Base-by-base conservation (phyloP, 2,113 vertebrate genomes). In the Atrichornis clamosus region DNA sequence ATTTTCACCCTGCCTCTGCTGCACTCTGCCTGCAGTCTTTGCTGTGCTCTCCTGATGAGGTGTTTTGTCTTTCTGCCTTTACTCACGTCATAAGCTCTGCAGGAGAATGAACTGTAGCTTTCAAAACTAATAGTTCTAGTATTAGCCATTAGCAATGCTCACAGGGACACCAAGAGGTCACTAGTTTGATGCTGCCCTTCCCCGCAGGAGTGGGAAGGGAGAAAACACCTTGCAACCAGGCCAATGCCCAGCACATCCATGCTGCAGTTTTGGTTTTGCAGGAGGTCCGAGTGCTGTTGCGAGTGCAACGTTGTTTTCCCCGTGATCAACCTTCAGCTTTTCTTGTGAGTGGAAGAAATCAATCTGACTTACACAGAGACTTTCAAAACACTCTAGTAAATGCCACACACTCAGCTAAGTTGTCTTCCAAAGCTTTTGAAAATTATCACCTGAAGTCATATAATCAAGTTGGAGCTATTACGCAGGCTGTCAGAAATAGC, bases 61-160 rank as follows among this genome's bases (percentile, higher is more conserved):
- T n/a, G 19, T 90, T 92, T 79, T 84, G 72, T 90, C 79, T 60
- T 90, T 76, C 49, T 90, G 79, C 53, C 86, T 90, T 92, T 73
- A 60, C 20, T 90, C 17, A 5, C 22, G 1, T 90, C 83, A 92
- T 33, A 53, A 93, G 41, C 83, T 76, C 91, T n/a, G 89, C 67
- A 52, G 83, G 75, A 80, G 63, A 68, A 83, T 32, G 76, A 96
- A 69, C 49, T 22, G 76, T 73, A 88, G 79, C 79, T 92, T 90
- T 94, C 72, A 39, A 76, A 92, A 76, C 49, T 60, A 77, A 80
- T 52, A 90, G 53, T 86, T 72, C 63, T 83, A 53, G 50, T 58
- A 35, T 63, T 88, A 69, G 14, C 70, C 37, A 33, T 85, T 79
- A 92, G 39, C 39, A 70, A 24, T 11, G 44, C 78, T 87, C 30